phyloP scores from a whole-genome alignment of 2,113 vertebrate species.

The Psittacula cyanocephala region DNA sequence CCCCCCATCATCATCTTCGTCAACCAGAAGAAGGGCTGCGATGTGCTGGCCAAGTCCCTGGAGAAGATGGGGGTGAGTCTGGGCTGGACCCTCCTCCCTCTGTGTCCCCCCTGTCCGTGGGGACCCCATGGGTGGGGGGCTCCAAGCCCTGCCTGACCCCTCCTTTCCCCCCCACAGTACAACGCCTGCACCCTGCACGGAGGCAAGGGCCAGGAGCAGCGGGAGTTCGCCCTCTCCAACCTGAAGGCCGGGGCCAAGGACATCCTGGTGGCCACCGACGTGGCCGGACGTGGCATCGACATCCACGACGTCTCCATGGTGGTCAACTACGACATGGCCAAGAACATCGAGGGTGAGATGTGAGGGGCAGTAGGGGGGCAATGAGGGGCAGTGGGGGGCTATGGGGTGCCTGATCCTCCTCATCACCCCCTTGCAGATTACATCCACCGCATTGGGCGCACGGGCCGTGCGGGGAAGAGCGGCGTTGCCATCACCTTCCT shows the following conservation, averaged over 20 bases:
- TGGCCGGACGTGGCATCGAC: constrained; percentile 96
- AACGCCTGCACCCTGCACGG: constrained; percentile 97
- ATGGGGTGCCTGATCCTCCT: neutral
- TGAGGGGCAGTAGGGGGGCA: neutral
- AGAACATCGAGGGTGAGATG: constrained; percentile 95
- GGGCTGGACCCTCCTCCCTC: neutral
- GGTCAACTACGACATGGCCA: constrained; percentile 98
- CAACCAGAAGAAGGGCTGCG: constrained; percentile 98
- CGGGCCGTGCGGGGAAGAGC: constrained; percentile 95
- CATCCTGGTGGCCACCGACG: constrained; percentile 96
- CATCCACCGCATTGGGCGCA: constrained; percentile 97
- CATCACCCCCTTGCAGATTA: constrained; percentile 77
- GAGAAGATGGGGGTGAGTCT: constrained; percentile 96
- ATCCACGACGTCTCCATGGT: constrained; percentile 99
- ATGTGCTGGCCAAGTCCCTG: constrained; percentile 95
- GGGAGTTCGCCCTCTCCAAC: constrained; percentile 97
- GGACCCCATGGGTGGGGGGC: rapidly evolving
- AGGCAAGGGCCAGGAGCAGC: constrained; percentile 97
- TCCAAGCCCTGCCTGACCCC: rapidly evolving
- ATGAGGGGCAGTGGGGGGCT: neutral
- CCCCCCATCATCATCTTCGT: constrained; percentile 99
- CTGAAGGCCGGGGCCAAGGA: constrained; percentile 97
- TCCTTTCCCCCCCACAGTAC: constrained; percentile 75
- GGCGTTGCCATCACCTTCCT: constrained; percentile 97
- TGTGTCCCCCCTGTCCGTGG: rapidly evolving